phyloP scores from a whole-genome alignment of 2,113 vertebrate genomes.

The Periophthalmus modestus region DNA sequence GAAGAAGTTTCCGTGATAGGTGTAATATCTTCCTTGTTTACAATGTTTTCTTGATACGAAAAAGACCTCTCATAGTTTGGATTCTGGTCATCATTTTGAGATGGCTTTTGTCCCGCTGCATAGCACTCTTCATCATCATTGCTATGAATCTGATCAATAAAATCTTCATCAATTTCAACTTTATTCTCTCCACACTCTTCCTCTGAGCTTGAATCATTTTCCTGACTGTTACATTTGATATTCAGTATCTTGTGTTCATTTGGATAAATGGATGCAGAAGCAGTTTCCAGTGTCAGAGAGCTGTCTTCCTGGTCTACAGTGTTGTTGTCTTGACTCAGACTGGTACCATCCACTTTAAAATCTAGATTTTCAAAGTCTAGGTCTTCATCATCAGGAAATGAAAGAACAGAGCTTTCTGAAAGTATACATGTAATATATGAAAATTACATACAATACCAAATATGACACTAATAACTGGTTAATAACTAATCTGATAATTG shows the following conservation, averaged over 20 bases:
- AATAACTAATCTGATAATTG: background rate
- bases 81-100: constrained; percentile 14
- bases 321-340: constrained; percentile 7
- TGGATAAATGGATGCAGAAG: background rate
- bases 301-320: constrained; percentile 28
- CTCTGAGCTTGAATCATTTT: constrained; percentile 40
- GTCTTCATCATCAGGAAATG: constrained; percentile 50
- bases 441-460: background rate
- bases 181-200: constrained; percentile 17
- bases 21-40: constrained; percentile 31
- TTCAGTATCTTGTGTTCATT: constrained; percentile 6
- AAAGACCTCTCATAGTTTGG: background rate
- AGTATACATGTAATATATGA: constrained; percentile 10
- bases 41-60: constrained; percentile 38
- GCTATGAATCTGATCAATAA: constrained; percentile 17
- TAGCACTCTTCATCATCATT: constrained; percentile 41
- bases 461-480: background rate
- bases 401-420: constrained; percentile 48
- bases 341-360: constrained; percentile 39
- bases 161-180: constrained; percentile 20
- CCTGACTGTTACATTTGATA: constrained; percentile 12
- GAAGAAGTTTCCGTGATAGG: background rate
- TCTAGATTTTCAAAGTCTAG: constrained; percentile 66
- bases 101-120: constrained; percentile 36
- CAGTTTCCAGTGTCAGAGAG: background rate